Evolutionary conservation across 2,797 vertebrate genomes (phyloP).

Genomic region (Otolemur crassicaudatus): DNA sequence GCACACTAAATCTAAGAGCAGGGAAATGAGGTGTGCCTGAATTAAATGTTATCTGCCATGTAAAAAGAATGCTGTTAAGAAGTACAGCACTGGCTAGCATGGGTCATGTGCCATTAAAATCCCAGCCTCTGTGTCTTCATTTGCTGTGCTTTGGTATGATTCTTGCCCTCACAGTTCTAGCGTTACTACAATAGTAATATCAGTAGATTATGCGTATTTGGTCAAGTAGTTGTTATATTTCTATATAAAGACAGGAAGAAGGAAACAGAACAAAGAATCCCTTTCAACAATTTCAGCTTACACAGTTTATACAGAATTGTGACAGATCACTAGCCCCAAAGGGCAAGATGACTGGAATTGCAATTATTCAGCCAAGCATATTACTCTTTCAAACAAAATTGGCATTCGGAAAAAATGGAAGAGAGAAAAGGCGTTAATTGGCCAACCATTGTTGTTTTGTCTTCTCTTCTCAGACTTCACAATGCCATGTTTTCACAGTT

Average conservation of each 20-base stretch:
- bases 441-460: not conserved
- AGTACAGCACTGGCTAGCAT: not conserved
- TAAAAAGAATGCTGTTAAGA: not conserved
- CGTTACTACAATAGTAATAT: not conserved
- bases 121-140: not conserved
- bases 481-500: no score
- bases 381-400: not conserved
- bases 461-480: not conserved
- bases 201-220: not conserved
- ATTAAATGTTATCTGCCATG: not conserved
- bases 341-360: no score
- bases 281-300: not conserved
- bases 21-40: no score
- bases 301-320: not conserved
- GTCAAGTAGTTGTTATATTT: not conserved
- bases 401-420: not conserved
- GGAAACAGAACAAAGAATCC: not conserved
- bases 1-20: no score
- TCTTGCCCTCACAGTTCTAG: not conserved
- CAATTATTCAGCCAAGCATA: not conserved
- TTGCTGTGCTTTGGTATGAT: not conserved
- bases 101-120: not conserved
- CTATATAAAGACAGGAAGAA: not conserved
- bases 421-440: not conserved
- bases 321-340: not conserved